These are phyloP conservation scores for Gorsachius goisagi DNA, from an alignment of 2,113 vertebrate species.

Conservation along the genomic window DNA sequence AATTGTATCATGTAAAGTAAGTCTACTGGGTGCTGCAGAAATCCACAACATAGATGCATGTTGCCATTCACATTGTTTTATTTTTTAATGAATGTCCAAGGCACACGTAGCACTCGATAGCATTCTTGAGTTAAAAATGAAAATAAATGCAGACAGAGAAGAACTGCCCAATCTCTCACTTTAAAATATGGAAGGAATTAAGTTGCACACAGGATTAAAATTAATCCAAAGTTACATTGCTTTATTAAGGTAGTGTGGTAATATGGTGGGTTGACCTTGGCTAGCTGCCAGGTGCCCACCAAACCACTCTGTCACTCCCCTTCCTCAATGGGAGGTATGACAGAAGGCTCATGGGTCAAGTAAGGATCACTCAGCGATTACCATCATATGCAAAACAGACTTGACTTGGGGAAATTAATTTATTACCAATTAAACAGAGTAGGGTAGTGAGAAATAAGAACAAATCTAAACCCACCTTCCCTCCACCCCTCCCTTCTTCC, in stretches of 20 bases:
- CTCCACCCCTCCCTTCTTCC: background rate
- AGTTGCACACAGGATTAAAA: background rate
- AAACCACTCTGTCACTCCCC: background rate
- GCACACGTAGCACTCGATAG: background rate
- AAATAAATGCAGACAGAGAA: background rate
- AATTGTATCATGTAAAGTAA: background rate
- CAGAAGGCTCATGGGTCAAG: background rate
- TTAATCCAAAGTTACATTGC: background rate
- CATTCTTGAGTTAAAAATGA: background rate
- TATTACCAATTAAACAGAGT: background rate
- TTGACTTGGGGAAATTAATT: background rate
- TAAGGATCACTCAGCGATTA: background rate
- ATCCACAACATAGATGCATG: background rate
- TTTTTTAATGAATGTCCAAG: background rate
- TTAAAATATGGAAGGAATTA: background rate
- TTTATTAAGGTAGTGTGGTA: background rate
- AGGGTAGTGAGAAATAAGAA: background rate
- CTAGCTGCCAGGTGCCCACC: background rate
- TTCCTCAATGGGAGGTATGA: background rate
- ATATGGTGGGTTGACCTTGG: background rate
- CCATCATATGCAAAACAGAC: accelerated
- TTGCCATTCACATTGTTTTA: background rate
- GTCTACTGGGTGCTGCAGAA: background rate
- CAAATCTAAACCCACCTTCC: background rate
- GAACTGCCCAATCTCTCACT: background rate